A percentile compares a stretch with the other conserved stretches of the same genome.
These are phyloP conservation scores for Cryptomyrus ogoouensis DNA, from an alignment of 2,113 vertebrate species.

Conservation along the genomic window DNA sequence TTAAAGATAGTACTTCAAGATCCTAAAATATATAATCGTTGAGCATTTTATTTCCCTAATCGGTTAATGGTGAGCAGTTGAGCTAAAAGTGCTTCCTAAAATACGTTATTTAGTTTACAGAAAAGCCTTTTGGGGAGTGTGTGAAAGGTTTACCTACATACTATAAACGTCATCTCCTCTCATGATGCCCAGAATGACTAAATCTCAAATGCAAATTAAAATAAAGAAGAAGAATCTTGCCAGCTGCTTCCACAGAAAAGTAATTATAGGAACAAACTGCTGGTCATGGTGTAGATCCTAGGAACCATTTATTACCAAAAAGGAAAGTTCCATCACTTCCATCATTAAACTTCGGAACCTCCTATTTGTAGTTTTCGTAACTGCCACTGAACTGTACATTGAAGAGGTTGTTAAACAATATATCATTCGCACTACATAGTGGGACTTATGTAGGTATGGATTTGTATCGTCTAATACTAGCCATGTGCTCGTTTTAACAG, in stretches of 20 bases:
- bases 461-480: background rate
- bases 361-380: background rate
- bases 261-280: too few species aligned
- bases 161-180: constrained; percentile 18
- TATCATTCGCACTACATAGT: background rate
- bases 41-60: background rate
- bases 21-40: background rate
- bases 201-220: background rate
- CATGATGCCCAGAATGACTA: constrained; percentile 5
- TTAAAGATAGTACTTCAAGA: background rate
- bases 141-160: constrained; percentile 18
- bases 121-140: constrained; percentile 1
- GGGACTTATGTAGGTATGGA: background rate
- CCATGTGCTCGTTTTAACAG: background rate
- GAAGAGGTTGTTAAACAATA: background rate
- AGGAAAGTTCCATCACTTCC: background rate
- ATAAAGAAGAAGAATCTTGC: background rate
- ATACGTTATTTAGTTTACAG: background rate
- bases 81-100: constrained; percentile 23
- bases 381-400: constrained; percentile 6
- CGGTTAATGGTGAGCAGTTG: background rate
- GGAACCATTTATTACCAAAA: background rate
- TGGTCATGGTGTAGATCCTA: background rate
- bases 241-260: background rate
- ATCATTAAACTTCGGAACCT: background rate